Conservation (phyloP, 2,113 vertebrate species). For the Triplophysa rosa region DNA sequence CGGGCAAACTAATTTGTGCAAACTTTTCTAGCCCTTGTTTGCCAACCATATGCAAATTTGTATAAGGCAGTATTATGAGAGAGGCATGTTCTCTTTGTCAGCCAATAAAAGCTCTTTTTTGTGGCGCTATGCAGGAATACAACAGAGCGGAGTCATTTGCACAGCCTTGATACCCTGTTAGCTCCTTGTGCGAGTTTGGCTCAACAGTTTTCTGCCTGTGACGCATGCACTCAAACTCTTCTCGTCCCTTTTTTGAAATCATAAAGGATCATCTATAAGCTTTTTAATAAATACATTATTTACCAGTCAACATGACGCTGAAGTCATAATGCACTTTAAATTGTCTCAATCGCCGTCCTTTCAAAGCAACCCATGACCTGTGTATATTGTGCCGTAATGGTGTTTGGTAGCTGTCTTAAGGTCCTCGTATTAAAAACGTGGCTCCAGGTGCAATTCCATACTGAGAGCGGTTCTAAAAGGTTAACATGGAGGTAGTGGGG, state of each 20-base stretch:
- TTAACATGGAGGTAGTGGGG: conserved; percentile 35
- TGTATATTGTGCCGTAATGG: not conserved
- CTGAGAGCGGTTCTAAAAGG: conserved; percentile 11
- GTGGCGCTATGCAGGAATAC: conserved; percentile 36
- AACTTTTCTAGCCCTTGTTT: not conserved
- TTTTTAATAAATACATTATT: conserved; percentile 37
- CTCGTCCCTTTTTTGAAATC: conserved; percentile 7
- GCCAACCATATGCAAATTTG: not conserved
- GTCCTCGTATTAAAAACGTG: conserved; percentile 12
- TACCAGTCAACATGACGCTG: not conserved
- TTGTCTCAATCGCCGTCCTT: not conserved
- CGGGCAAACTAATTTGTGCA: not conserved
- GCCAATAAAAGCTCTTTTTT: conserved; percentile 14
- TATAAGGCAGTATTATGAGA: not conserved
- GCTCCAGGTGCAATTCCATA: conserved; percentile 21
- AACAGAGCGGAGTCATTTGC: conserved; percentile 3
- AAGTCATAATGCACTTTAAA: conserved; percentile 15
- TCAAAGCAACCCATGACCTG: conserved; percentile 23
- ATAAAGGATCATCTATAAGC: conserved; percentile 13
- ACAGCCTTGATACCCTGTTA: conserved; percentile 23
- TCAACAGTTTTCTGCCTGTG: not conserved
- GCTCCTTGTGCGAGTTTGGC: conserved; percentile 2
- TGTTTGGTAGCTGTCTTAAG: conserved; percentile 7
- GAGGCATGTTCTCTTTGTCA: not conserved
- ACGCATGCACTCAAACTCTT: not conserved